phyloP scores from a whole-genome alignment of 35 echinoderm and acorn worm species.

The Lytechinus pictus region DNA sequence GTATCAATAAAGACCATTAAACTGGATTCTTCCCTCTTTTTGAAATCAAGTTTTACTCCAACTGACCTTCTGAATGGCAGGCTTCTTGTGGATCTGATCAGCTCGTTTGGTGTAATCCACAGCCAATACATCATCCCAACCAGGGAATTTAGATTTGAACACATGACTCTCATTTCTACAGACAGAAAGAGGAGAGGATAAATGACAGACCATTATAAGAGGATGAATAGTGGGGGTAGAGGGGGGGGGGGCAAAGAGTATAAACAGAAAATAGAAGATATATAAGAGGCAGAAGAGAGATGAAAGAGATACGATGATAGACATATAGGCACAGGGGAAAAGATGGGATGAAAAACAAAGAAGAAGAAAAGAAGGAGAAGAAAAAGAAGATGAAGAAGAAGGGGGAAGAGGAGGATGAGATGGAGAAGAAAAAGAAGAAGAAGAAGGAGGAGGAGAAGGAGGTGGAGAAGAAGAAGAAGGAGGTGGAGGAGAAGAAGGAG shows the following conservation, averaged over 20 bases:
- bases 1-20: too few species aligned
- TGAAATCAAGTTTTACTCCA: neutral
- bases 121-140: constrained; percentile 93
- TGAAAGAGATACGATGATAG: too few species aligned
- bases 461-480: neutral
- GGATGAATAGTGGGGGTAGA: too few species aligned
- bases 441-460: neutral
- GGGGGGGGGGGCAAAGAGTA: too few species aligned
- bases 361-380: neutral
- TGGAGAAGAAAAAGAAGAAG: neutral
- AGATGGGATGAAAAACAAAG: too few species aligned
- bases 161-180: constrained; percentile 87
- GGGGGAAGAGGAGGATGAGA: neutral
- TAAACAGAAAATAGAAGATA: too few species aligned
- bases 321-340: too few species aligned
- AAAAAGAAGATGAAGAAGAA: neutral
- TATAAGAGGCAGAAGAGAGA: too few species aligned
- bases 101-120: constrained; percentile 86
- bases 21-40: too few species aligned
- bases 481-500: neutral
- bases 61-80: constrained; percentile 68
- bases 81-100: constrained; percentile 66
- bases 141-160: constrained; percentile 97
- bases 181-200: neutral
- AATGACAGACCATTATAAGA: too few species aligned